Evolutionary conservation across 2,888 invertebrate species (phyloP).

Genomic region (Myathropa florea): DNA sequence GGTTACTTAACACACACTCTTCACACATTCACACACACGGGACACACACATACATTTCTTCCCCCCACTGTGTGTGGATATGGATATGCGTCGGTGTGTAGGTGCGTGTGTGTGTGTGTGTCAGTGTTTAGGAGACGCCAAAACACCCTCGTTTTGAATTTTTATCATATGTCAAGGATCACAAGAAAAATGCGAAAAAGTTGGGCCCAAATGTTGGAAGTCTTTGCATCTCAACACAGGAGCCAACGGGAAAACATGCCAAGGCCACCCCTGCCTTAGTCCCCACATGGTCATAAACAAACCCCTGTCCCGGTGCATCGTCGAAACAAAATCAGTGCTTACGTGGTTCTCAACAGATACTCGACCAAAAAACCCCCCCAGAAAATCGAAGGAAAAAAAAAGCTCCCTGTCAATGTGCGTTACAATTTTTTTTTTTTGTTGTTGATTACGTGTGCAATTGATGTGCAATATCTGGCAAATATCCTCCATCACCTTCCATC

Average conservation of each 20-base stretch:
- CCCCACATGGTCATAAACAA: background rate
- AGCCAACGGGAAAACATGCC: background rate
- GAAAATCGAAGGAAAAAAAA: slow-evolving; percentile 30
- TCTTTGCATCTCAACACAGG: background rate
- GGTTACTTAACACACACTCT: slow-evolving; percentile 62
- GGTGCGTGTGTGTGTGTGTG: background rate
- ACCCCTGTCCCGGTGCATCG: background rate
- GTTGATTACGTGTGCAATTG: slow-evolving; percentile 64
- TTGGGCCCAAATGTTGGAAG: background rate
- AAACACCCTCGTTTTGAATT: slow-evolving; percentile 46
- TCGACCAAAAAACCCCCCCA: no score
- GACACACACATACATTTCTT: background rate
- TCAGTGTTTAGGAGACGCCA: slow-evolving; percentile 8
- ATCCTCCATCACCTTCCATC: background rate
- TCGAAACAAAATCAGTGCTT: slow-evolving; percentile 10
- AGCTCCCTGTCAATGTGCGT: no score
- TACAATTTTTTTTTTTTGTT: slow-evolving; percentile 22
- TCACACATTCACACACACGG: background rate
- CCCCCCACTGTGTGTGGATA: background rate
- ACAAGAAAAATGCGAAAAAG: background rate
- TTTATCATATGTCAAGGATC: slow-evolving; percentile 30
- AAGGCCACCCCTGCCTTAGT: no score
- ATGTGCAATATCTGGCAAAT: slow-evolving; percentile 28
- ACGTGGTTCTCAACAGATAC: slow-evolving; percentile 63
- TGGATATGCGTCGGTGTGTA: background rate